phyloP scores from a whole-genome alignment of 2,797 vertebrate species.

The Manis javanica region DNA sequence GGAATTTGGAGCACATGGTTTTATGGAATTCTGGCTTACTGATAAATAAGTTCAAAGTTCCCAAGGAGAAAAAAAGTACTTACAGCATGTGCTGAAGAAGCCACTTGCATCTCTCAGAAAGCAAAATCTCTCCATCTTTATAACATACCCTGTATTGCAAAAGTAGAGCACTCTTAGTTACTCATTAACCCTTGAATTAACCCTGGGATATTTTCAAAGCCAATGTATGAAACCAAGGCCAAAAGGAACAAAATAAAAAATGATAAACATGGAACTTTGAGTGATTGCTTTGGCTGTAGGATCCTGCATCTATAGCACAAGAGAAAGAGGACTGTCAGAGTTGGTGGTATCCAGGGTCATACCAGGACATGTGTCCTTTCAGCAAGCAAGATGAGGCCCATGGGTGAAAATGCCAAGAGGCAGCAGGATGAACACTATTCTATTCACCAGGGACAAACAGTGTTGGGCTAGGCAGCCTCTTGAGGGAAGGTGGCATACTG shows the following conservation, averaged over 20 bases:
- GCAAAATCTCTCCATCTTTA: constrained; percentile 67
- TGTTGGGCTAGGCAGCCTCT: neutral
- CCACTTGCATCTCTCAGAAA: constrained; percentile 68
- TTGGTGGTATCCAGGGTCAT: neutral
- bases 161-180: constrained; percentile 70
- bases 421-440: constrained; percentile 10
- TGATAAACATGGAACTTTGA: constrained; percentile 54
- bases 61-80: constrained; percentile 64
- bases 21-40: constrained; percentile 39
- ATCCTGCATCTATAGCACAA: constrained; percentile 42
- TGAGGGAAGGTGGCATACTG: neutral
- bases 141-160: constrained; percentile 74
- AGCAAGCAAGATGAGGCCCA: neutral
- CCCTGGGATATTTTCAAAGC: constrained; percentile 59
- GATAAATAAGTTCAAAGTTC: constrained; percentile 33
- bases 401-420: neutral
- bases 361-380: neutral
- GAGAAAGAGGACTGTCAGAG: neutral
- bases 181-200: constrained; percentile 70
- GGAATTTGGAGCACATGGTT: constrained; percentile 15
- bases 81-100: constrained; percentile 59
- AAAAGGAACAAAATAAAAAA: constrained; percentile 55
- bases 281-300: constrained; percentile 42
- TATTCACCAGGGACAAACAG: neutral
- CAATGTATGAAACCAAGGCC: constrained; percentile 66